phyloP scores from a whole-genome alignment of 1,140 invertebrate genomes.

The Aradophagus sp. region DNA sequence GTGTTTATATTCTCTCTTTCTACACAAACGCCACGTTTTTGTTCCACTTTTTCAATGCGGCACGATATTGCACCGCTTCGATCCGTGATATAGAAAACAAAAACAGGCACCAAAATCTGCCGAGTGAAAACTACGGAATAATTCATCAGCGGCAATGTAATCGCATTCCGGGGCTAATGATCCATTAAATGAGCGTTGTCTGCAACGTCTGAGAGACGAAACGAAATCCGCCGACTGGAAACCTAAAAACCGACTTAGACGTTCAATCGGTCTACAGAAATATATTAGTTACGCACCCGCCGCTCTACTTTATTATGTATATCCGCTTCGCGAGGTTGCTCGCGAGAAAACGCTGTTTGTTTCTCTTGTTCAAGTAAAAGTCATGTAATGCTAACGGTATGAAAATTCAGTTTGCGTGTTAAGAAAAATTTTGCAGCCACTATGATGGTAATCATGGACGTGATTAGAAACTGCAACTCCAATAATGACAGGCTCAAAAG shows the following conservation, averaged over 20 bases:
- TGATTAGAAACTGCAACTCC: slow-evolving; percentile 58
- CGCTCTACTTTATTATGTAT: slow-evolving; percentile 49
- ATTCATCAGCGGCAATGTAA: neutral
- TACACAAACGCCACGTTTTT: no score
- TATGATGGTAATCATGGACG: slow-evolving; percentile 53
- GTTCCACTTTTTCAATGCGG: no score
- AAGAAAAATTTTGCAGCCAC: slow-evolving; percentile 47
- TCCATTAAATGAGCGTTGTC: slow-evolving; percentile 8
- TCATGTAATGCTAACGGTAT: slow-evolving; percentile 48
- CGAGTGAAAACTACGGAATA: slow-evolving; percentile 28
- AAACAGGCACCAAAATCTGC: no score
- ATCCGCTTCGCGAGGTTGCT: slow-evolving; percentile 35
- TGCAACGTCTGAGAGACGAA: slow-evolving; percentile 5
- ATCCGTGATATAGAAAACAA: no score
- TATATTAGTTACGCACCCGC: slow-evolving; percentile 56
- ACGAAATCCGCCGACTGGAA: slow-evolving; percentile 18
- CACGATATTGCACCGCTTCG: no score
- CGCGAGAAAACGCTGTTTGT: slow-evolving; percentile 52
- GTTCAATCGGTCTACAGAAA: slow-evolving; percentile 38
- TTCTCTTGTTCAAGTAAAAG: slow-evolving; percentile 39
- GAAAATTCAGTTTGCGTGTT: slow-evolving; percentile 54
- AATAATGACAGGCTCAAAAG: slow-evolving; percentile 53
- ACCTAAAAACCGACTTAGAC: slow-evolving; percentile 48
- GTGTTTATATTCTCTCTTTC: no score
- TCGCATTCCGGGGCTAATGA: slow-evolving; percentile 23